Conservation (phyloP, 2,888 invertebrate species). For the Lysandra coridon region DNA sequence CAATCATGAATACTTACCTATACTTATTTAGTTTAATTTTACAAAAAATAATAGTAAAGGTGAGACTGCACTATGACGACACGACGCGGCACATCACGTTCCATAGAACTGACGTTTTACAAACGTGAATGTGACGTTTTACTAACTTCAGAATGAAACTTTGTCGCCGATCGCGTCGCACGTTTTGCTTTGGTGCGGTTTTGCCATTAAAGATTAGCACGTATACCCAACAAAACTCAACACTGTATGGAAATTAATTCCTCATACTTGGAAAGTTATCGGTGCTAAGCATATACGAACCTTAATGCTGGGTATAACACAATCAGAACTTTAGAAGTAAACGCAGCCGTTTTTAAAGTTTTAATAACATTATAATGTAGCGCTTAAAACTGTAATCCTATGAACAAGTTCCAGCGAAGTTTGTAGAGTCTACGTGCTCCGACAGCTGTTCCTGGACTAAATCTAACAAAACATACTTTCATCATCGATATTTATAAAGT, state of each 20-base stretch:
- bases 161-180: no score
- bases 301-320: neutral
- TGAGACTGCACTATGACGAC: no score
- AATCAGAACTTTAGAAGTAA: neutral
- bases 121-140: no score
- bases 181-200: no score
- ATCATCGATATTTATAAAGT: neutral
- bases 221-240: neutral
- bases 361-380: slow-evolving; percentile 7
- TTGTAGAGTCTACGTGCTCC: neutral
- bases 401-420: neutral
- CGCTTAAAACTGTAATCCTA: slow-evolving; percentile 12
- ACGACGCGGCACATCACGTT: no score
- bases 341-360: slow-evolving; percentile 3
- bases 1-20: neutral
- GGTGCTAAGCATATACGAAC: neutral
- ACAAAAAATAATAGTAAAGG: neutral
- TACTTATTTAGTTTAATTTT: neutral
- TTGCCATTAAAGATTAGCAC: no score
- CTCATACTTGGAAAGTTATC: neutral
- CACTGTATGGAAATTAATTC: neutral
- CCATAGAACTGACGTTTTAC: no score
- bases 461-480: neutral
- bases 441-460: slow-evolving; percentile 3
- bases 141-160: no score